Percentiles rank a stretch among this genome's conserved stretches.
These are phyloP conservation scores for Hozukius guyotensis DNA, from an alignment of 2,797 vertebrate species.

Conservation along the genomic window DNA sequence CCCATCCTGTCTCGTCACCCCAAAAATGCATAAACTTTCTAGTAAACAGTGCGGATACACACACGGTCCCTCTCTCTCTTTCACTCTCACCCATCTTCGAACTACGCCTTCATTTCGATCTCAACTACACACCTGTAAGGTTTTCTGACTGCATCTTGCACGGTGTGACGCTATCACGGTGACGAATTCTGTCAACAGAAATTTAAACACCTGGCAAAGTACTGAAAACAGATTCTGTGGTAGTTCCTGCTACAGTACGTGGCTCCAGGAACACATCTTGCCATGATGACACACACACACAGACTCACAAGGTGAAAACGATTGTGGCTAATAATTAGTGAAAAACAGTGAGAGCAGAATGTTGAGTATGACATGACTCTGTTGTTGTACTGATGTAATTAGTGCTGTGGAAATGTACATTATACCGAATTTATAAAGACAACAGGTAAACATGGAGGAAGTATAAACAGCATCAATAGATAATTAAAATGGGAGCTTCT, in stretches of 20 bases:
- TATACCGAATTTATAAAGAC: not conserved
- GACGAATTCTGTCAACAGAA: not conserved
- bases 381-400: not conserved
- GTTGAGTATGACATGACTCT: not conserved
- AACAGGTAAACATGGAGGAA: not conserved
- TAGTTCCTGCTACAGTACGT: too few species aligned
- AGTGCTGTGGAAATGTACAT: not conserved
- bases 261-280: too few species aligned
- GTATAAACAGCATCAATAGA: not conserved
- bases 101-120: not conserved
- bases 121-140: not conserved
- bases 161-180: not conserved
- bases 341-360: too few species aligned
- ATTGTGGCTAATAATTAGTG: too few species aligned
- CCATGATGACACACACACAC: too few species aligned
- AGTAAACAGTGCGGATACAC: too few species aligned
- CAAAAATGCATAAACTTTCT: too few species aligned
- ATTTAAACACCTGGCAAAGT: too few species aligned
- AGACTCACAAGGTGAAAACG: too few species aligned
- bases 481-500: not conserved
- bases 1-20: too few species aligned
- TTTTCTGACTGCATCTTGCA: not conserved
- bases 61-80: too few species aligned
- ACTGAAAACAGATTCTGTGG: too few species aligned
- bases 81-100: not conserved